Evolutionary conservation across 2,888 invertebrate genomes (phyloP).

Genomic region (Ligdia adustata): DNA sequence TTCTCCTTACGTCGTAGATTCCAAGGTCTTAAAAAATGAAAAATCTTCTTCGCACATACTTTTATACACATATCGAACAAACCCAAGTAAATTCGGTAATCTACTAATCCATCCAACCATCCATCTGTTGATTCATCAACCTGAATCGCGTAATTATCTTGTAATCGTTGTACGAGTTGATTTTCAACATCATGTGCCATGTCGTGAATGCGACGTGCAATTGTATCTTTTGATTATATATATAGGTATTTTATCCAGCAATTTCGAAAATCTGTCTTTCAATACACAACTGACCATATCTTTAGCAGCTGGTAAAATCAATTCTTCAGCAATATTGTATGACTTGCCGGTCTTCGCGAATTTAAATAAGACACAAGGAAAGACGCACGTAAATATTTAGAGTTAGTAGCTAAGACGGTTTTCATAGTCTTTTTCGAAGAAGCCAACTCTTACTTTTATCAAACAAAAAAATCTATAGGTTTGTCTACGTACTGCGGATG

Average conservation of each 20-base stretch:
- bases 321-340: no score
- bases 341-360: no score
- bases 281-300: no score
- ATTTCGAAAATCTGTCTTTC: no score
- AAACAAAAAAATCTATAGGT: slow-evolving; percentile 9
- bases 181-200: slow-evolving; percentile 11
- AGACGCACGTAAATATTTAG: no score
- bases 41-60: no score
- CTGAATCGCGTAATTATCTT: slow-evolving; percentile 1
- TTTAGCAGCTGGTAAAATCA: no score
- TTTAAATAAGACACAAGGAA: no score
- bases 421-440: slow-evolving; percentile 6
- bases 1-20: slow-evolving; percentile 17
- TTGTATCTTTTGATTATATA: slow-evolving; percentile 2
- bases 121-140: no score
- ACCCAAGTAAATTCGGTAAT: slow-evolving; percentile 13
- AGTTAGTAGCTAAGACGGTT: slow-evolving; percentile 5
- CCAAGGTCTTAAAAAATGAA: slow-evolving; percentile 14
- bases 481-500: slow-evolving; percentile 13
- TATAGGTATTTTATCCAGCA: no score
- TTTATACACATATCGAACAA: slow-evolving; percentile 2
- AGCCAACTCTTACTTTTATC: slow-evolving; percentile 3
- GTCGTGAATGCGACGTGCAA: slow-evolving; percentile 4
- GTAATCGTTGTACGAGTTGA: slow-evolving; percentile 6
- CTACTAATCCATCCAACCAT: no score